These are phyloP conservation scores for Palythoa heliodiscus DNA, from an alignment of 92 coral and sea anemone species.

Conservation along the genomic window DNA sequence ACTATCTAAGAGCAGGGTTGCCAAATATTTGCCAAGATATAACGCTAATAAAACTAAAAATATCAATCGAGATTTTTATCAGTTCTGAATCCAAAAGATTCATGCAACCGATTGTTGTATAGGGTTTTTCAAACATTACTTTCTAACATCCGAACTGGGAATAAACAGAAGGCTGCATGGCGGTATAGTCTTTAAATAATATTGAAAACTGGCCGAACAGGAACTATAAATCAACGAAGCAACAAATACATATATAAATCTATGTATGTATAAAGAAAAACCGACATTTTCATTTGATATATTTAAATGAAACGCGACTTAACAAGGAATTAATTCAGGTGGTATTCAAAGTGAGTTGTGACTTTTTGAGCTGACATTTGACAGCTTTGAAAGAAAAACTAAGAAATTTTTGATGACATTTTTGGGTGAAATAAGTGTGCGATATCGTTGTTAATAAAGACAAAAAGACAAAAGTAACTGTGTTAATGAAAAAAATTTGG, in stretches of 20 bases:
- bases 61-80: conserved; percentile 38
- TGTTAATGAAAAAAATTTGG: not conserved
- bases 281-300: conserved; percentile 20
- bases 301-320: not conserved
- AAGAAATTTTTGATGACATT: not conserved
- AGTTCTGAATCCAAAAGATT: conserved; percentile 17
- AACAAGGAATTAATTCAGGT: conserved; percentile 24
- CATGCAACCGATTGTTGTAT: not conserved
- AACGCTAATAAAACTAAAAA: conserved; percentile 42
- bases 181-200: not conserved
- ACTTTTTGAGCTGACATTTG: conserved; percentile 31
- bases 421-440: conserved; percentile 26
- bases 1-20: conserved; percentile 40
- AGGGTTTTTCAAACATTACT: not conserved
- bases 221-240: not conserved
- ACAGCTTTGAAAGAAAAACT: conserved; percentile 16
- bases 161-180: not conserved
- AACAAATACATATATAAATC: not conserved
- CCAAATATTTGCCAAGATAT: conserved; percentile 33
- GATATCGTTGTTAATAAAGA: conserved; percentile 6
- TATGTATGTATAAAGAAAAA: not conserved
- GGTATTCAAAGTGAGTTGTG: conserved; percentile 32
- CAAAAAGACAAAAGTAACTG: conserved; percentile 1
- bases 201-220: not conserved
- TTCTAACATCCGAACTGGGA: conserved; percentile 6